phyloP scores from a whole-genome alignment of 2,797 vertebrate species.

The Spinus pinus region DNA sequence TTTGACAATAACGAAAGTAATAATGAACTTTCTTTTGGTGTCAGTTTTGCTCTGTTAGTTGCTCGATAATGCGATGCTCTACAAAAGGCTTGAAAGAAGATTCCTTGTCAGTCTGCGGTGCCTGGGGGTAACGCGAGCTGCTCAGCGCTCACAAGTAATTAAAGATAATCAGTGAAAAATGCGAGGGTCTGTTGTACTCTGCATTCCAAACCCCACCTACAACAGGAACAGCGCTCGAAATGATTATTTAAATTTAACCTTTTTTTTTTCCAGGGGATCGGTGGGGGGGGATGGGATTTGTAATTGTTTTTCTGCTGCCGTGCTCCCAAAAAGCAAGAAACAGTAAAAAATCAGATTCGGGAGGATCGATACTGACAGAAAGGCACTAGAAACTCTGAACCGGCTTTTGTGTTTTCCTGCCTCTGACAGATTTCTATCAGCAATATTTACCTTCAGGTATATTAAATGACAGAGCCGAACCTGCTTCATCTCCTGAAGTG shows the following conservation, averaged over 20 bases:
- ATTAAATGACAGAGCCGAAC: conserved; percentile 3
- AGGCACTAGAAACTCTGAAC: neutral
- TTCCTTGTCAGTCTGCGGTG: conserved; percentile 70
- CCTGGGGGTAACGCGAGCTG: conserved; percentile 63
- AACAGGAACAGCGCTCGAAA: conserved; percentile 49
- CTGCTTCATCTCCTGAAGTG: neutral
- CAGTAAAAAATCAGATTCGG: neutral
- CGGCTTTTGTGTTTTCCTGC: neutral
- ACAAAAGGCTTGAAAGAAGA: conserved; percentile 73
- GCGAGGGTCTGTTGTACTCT: conserved; percentile 65
- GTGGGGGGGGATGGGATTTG: neutral
- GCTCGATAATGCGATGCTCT: conserved; percentile 66
- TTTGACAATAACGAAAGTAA: conserved; percentile 53
- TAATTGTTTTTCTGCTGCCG: neutral
- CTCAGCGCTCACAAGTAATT: conserved; percentile 79
- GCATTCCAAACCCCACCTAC: conserved; percentile 80
- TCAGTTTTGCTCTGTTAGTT: conserved; percentile 73
- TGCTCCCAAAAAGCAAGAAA: neutral
- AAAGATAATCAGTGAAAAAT: conserved; percentile 82
- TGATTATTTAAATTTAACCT: conserved; percentile 68
- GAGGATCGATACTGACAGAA: neutral
- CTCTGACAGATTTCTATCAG: conserved; percentile 52
- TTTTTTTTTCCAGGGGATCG: neutral
- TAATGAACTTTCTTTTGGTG: conserved; percentile 62
- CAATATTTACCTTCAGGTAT: conserved; percentile 10